Evolutionary conservation across 2,888 invertebrate genomes (phyloP).

Genomic region (Psylliodes chrysocephalus): DNA sequence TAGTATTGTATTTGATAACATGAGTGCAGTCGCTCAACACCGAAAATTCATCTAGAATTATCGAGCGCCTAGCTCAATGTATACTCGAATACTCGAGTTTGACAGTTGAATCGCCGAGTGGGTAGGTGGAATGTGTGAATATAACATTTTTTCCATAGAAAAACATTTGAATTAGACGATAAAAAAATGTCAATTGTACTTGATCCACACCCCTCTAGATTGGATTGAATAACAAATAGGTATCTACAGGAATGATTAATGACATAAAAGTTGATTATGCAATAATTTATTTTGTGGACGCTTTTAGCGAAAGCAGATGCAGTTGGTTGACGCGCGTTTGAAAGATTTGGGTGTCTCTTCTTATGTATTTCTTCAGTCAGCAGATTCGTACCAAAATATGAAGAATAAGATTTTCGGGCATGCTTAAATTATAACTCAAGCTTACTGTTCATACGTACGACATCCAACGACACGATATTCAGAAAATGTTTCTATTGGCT

Average conservation of each 20-base stretch:
- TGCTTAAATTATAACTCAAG: too few relatives aligned
- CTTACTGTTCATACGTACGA: too few relatives aligned
- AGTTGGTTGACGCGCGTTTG: too few relatives aligned
- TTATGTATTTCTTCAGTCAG: too few relatives aligned
- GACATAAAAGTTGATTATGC: slow-evolving; percentile 4
- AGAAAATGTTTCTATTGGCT: too few relatives aligned
- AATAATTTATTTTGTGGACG: too few relatives aligned
- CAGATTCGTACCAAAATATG: too few relatives aligned
- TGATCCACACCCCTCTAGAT: slow-evolving; percentile 2
- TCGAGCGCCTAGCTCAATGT: slow-evolving; percentile 15
- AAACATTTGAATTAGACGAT: slow-evolving; percentile 2
- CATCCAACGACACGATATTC: too few relatives aligned
- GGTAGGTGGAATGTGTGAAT: slow-evolving; percentile 31
- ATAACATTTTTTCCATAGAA: slow-evolving; percentile 20
- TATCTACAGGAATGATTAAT: not conserved
- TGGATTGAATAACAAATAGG: not conserved
- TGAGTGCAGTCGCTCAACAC: slow-evolving; percentile 5
- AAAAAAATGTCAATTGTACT: slow-evolving; percentile 9
- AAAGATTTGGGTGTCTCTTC: too few relatives aligned
- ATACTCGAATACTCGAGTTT: slow-evolving; percentile 5
- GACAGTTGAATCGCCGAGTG: slow-evolving; percentile 31
- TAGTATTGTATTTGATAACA: not conserved
- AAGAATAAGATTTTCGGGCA: too few relatives aligned
- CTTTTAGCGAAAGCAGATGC: too few relatives aligned
- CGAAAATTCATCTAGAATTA: not conserved